phyloP scores from a whole-genome alignment of 2,888 invertebrate genomes.

The Dyspetes luteomarginatus region DNA sequence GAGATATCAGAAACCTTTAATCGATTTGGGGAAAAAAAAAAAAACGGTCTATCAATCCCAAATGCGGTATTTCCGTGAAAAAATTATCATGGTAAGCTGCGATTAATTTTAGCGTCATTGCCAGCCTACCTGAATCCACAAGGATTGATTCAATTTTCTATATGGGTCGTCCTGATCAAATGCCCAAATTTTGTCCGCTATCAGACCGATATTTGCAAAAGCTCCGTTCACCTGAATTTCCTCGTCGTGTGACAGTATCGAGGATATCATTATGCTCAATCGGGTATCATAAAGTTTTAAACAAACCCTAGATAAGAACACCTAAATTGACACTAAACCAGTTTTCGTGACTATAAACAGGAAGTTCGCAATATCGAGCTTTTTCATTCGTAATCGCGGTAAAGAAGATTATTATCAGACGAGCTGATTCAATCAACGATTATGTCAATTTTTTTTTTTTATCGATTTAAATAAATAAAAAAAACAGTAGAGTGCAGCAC shows the following conservation, averaged over 20 bases:
- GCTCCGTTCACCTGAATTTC: constrained; percentile 77
- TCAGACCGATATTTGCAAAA: constrained; percentile 79
- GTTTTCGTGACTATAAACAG: not conserved
- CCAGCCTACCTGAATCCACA: constrained; percentile 77
- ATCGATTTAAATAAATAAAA: not conserved
- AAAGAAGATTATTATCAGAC: not conserved
- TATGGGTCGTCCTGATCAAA: constrained; percentile 76
- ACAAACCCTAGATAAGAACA: not conserved
- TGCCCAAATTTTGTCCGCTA: constrained; percentile 79
- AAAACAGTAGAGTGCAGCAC: constrained; percentile 7
- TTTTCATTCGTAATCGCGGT: constrained; percentile 32
- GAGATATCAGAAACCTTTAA: too few species aligned
- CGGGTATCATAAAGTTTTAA: constrained; percentile 69
- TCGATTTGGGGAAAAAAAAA: too few species aligned
- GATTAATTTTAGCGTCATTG: not conserved
- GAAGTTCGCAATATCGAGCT: constrained; percentile 29
- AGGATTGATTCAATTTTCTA: constrained; percentile 77
- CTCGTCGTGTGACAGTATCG: constrained; percentile 76
- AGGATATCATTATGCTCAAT: constrained; percentile 80
- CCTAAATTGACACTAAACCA: not conserved
- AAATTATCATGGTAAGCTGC: too few species aligned
- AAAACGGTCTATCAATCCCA: too few species aligned
- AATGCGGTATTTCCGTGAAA: too few species aligned
- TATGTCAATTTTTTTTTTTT: constrained; percentile 47
- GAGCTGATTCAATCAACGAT: constrained; percentile 7